Evolutionary conservation across 2,797 vertebrate genomes (phyloP).

Genomic region (Phrynocephalus forsythii): DNA sequence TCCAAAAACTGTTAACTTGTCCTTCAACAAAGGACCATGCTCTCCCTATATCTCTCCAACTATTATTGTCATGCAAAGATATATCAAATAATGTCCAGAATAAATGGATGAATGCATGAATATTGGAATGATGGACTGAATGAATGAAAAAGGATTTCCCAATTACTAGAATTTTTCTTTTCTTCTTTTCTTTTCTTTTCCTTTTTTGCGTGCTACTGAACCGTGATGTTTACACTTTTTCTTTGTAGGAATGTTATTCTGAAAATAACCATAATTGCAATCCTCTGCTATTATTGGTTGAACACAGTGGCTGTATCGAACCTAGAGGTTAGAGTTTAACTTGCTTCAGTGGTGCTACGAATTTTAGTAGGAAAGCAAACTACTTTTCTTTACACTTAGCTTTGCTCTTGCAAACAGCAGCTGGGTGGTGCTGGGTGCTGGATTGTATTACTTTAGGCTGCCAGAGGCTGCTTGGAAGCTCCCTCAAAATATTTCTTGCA

Average conservation of each 20-base stretch:
- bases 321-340: conserved; percentile 66
- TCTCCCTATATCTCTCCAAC: too few relatives aligned
- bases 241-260: conserved; percentile 86
- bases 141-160: too few relatives aligned
- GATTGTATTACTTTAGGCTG: background rate
- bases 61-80: too few relatives aligned
- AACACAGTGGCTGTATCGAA: conserved; percentile 71
- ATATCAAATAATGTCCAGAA: too few relatives aligned
- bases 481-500: background rate
- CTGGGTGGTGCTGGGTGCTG: background rate
- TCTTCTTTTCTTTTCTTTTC: conserved; percentile 1
- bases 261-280: conserved; percentile 89
- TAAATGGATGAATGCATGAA: too few relatives aligned
- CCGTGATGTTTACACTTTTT: conserved; percentile 30
- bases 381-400: too few relatives aligned
- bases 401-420: background rate
- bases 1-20: too few relatives aligned
- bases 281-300: conserved; percentile 95
- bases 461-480: too few relatives aligned
- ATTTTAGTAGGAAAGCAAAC: too few relatives aligned
- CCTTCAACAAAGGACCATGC: too few relatives aligned
- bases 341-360: background rate
- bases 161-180: too few relatives aligned
- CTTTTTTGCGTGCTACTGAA: background rate
- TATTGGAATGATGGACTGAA: too few relatives aligned